Evolutionary conservation across 1,140 invertebrate species (phyloP).

Genomic region (Caerostris extrusa): DNA sequence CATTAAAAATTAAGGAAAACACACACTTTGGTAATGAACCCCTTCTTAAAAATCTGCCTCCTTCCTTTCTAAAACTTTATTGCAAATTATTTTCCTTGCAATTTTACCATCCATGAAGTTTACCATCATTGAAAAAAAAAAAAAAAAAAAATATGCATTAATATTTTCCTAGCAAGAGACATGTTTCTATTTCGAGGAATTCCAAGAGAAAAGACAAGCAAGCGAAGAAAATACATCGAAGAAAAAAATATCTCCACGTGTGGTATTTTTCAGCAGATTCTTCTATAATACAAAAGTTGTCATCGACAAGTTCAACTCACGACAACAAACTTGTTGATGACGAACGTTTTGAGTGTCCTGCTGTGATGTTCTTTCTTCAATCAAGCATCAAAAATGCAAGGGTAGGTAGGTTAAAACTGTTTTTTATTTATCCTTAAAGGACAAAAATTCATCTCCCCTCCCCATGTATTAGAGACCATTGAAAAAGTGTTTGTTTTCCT

Average conservation of each 20-base stretch:
- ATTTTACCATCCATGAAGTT: too few relatives aligned
- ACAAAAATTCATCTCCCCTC: not conserved
- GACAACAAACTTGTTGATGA: not conserved
- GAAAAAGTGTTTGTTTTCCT: not conserved
- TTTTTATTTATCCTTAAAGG: not conserved
- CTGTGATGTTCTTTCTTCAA: slow-evolving; percentile 21
- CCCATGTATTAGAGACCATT: not conserved
- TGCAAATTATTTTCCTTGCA: too few relatives aligned
- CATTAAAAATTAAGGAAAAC: too few relatives aligned
- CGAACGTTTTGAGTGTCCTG: not conserved
- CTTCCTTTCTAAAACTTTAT: too few relatives aligned
- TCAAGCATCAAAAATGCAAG: not conserved
- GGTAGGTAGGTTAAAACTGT: not conserved
- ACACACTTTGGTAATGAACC: too few relatives aligned
- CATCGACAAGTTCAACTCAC: not conserved
- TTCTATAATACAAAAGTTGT: not conserved
- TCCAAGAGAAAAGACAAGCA: not conserved
- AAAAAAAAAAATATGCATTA: too few relatives aligned
- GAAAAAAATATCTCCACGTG: slow-evolving; percentile 9
- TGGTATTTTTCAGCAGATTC: not conserved
- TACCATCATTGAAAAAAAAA: too few relatives aligned
- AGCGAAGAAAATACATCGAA: not conserved
- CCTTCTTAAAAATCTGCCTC: too few relatives aligned
- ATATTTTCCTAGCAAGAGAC: not conserved
- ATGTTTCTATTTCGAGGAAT: not conserved